phyloP scores from a whole-genome alignment of 2,797 vertebrate genomes.

The Myotis vivesi region DNA sequence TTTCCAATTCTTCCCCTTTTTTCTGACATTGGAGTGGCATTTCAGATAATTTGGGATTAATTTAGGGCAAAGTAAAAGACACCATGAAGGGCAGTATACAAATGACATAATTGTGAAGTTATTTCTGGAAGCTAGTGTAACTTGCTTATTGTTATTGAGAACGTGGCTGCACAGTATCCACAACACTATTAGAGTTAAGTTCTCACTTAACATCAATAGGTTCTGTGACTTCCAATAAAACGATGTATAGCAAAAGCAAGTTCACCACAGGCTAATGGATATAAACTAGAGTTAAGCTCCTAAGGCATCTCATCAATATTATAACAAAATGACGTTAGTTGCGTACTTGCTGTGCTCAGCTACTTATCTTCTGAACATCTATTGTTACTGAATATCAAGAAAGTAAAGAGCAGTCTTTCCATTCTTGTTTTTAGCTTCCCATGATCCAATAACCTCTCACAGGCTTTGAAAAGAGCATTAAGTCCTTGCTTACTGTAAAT shows the following conservation, averaged over 20 bases:
- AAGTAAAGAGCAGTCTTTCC: background rate
- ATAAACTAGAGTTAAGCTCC: background rate
- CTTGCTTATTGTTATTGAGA: background rate
- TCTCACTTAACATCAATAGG: background rate
- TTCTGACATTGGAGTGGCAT: background rate
- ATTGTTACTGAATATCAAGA: background rate
- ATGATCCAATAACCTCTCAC: background rate
- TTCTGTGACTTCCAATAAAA: background rate
- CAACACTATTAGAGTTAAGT: background rate
- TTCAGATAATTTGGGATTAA: background rate
- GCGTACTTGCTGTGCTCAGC: background rate
- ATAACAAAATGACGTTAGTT: background rate
- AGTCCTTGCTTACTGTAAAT: background rate
- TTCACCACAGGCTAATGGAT: background rate
- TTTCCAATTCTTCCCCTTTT: background rate
- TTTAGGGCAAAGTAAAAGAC: conserved; percentile 24
- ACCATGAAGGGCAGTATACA: background rate
- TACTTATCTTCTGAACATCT: background rate
- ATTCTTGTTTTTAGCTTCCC: background rate
- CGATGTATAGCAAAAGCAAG: background rate
- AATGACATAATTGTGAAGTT: background rate
- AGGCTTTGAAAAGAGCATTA: background rate
- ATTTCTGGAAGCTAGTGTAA: background rate
- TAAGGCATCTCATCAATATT: background rate
- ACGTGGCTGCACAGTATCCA: background rate